Evolutionary conservation across 2,797 vertebrate species (phyloP).

Genomic region (Fundulus diaphanus): DNA sequence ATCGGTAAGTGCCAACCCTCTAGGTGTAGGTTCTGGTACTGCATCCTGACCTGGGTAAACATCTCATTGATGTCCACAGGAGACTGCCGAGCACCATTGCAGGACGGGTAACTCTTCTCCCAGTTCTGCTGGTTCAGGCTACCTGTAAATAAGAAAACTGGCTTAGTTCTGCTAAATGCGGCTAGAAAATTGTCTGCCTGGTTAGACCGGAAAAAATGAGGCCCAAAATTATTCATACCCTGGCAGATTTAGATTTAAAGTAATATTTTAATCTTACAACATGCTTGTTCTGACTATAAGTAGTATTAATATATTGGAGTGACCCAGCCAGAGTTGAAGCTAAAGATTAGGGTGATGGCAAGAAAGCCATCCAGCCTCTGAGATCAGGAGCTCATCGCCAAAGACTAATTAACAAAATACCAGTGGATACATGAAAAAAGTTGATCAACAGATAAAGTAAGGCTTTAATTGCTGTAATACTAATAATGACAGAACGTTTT

Average conservation of each 20-base stretch:
- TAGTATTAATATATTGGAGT: background rate
- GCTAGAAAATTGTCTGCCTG: too few relatives aligned
- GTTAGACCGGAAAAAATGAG: background rate
- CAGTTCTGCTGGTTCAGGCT: conserved; percentile 90
- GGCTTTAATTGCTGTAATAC: too few relatives aligned
- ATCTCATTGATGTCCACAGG: conserved; percentile 95
- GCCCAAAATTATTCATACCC: background rate
- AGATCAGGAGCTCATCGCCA: too few relatives aligned
- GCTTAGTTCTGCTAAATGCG: background rate
- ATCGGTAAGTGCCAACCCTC: conserved; percentile 85
- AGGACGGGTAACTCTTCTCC: conserved; percentile 91
- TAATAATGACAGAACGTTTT: too few relatives aligned
- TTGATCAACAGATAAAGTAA: too few relatives aligned
- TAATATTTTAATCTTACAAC: background rate
- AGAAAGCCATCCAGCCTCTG: too few relatives aligned
- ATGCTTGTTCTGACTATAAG: background rate
- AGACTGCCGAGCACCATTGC: conserved; percentile 91
- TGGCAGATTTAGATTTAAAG: background rate
- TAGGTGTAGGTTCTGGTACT: conserved; percentile 91
- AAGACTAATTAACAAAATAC: too few relatives aligned
- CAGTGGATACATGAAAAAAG: too few relatives aligned
- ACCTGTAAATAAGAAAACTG: conserved; percentile 74
- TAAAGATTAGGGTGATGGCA: background rate
- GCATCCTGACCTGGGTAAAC: conserved; percentile 91
- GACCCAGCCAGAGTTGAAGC: background rate